Base-by-base conservation (phyloP, 92 coral and sea anemone species). In the Heliopora coerulea region DNA sequence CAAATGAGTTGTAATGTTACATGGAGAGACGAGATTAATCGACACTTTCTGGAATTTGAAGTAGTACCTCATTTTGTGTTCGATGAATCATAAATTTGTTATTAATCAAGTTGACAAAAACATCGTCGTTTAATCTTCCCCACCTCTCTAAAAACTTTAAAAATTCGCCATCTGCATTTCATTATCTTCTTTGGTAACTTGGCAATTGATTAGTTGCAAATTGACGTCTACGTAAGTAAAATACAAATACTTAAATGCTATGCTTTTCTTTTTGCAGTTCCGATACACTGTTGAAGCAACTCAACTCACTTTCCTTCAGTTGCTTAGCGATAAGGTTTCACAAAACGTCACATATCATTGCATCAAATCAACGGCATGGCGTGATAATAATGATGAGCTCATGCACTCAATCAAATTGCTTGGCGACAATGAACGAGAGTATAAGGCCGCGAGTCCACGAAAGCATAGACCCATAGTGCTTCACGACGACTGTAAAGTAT, bases 341-440 rank as follows among this genome's bases (percentile, higher is more conserved):
- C 77, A 70, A 70, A 54, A 52, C 10, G 34, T 70, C 13, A 70
- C 44, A 17, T 70, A 70, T 37, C 63, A 54, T 54, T 70, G 77
- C 52, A 54, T 70, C 49, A 52, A 54, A 56, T 70, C 77, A 8
- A 70, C 62, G 15, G 77, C 77, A 24, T 70, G 77, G 77, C 46
- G 32, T 18, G 63, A 70, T 70, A 9, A 30, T 52, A 35, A 57
- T 7, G 58, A 35, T 54, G 77, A 70, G 49, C 20, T 52, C 77
- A 70, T 49, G 2, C 63, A 70, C 24, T 70, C 77, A 4, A 70
- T 70, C 30, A 70, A 70, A 54, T 21, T 70, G 31, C 77, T 70
- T 23, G 77, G 77, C 26, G 77, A 70, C 54, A 70, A 70, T 25
- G 77, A 70, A 54, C 32, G 77, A 58, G 77, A 52, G 35, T 70